A percentile compares a stretch with the other conserved stretches of the same genome.
These are phyloP conservation scores for Acanthisitta chloris DNA, from an alignment of 2,113 vertebrate species.

Conservation along the genomic window DNA sequence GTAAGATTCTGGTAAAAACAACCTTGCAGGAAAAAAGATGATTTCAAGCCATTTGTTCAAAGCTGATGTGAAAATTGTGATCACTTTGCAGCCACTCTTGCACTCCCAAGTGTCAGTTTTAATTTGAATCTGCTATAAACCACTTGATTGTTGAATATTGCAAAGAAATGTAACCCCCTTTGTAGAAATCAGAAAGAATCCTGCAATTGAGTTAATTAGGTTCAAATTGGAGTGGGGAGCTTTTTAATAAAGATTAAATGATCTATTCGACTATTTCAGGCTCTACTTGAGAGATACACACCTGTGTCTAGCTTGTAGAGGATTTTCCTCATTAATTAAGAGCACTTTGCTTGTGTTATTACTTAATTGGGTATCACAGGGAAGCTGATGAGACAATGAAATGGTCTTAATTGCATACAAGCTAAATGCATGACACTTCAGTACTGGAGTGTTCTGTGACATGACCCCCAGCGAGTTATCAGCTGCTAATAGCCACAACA, in stretches of 20 bases:
- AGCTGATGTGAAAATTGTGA: neutral
- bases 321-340: constrained; percentile 72
- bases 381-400: constrained; percentile 66
- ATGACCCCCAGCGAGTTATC: neutral
- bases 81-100: neutral
- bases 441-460: neutral
- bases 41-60: neutral
- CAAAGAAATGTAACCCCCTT: constrained; percentile 37
- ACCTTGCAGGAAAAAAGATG: neutral
- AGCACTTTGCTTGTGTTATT: constrained; percentile 62
- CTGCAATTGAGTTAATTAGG: constrained; percentile 60
- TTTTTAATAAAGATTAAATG: constrained; percentile 40
- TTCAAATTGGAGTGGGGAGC: constrained; percentile 40
- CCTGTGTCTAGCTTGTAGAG: constrained; percentile 66
- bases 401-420: constrained; percentile 68
- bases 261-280: constrained; percentile 59
- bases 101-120: constrained; percentile 18
- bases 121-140: constrained; percentile 45
- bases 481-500: neutral
- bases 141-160: neutral
- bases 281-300: constrained; percentile 60
- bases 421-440: neutral
- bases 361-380: constrained; percentile 66
- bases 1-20: too few species aligned
- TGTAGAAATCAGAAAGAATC: constrained; percentile 48